Conservation (phyloP, 2,888 invertebrate species). For the Criorhina ranunculi region DNA sequence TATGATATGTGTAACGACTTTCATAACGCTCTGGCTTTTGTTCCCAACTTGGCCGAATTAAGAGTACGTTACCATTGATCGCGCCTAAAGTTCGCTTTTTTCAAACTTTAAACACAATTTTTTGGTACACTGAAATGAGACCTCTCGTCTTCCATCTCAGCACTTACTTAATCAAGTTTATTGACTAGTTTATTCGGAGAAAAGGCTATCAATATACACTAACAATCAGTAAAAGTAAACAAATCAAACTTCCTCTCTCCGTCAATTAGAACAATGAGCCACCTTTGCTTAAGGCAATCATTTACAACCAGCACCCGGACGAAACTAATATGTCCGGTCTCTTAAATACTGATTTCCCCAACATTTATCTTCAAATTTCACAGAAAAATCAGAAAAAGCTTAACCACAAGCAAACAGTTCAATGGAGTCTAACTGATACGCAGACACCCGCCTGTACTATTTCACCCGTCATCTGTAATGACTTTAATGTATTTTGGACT, state of each 20-base stretch:
- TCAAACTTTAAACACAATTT: too few species aligned
- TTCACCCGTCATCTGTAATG: slow-evolving; percentile 24
- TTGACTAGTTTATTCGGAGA: too few species aligned
- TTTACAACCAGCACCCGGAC: neutral
- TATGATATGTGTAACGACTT: too few species aligned
- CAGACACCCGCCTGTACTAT: neutral
- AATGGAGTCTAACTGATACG: slow-evolving; percentile 8
- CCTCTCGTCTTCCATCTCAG: too few species aligned
- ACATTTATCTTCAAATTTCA: neutral
- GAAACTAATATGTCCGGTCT: slow-evolving; percentile 7
- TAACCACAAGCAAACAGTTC: neutral
- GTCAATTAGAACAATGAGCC: neutral
- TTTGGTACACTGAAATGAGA: too few species aligned
- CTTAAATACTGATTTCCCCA: slow-evolving; percentile 20
- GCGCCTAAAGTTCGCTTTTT: too few species aligned
- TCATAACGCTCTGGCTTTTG: too few species aligned
- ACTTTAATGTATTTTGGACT: slow-evolving; percentile 47
- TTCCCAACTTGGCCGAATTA: too few species aligned
- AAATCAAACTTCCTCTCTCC: neutral
- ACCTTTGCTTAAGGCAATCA: neutral
- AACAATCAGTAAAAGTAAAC: slow-evolving; percentile 4
- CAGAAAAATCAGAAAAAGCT: slow-evolving; percentile 14
- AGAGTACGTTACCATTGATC: too few species aligned
- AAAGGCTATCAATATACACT: too few species aligned
- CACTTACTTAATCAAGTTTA: too few species aligned